Conservation (phyloP, 1,140 invertebrate genomes). For the Lordiphosa mommai region DNA sequence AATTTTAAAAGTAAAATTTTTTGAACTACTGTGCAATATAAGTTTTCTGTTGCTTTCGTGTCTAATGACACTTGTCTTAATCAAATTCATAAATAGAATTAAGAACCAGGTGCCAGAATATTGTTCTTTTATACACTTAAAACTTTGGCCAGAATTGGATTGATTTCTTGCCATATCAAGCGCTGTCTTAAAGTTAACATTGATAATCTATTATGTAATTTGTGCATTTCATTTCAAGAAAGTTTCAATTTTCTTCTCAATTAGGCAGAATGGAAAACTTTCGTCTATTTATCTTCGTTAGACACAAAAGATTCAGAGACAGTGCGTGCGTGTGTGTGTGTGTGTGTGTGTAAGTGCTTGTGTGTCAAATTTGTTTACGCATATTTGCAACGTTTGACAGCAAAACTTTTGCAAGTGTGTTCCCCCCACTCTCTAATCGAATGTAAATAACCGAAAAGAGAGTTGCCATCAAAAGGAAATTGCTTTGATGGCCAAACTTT, state of each 20-base stretch:
- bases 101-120: too few relatives aligned
- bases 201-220: conserved; percentile 41
- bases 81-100: too few relatives aligned
- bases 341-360: conserved; percentile 4
- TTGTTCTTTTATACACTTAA: too few relatives aligned
- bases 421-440: conserved; percentile 16
- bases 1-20: too few relatives aligned
- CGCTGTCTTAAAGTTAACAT: conserved; percentile 8
- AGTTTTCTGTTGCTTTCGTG: too few relatives aligned
- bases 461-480: conserved; percentile 29
- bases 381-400: conserved; percentile 34
- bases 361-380: conserved; percentile 39
- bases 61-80: too few relatives aligned
- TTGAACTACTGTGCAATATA: too few relatives aligned
- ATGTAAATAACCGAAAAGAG: conserved; percentile 11
- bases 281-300: conserved; percentile 66
- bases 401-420: conserved; percentile 25
- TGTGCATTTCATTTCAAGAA: conserved; percentile 61
- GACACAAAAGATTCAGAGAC: conserved; percentile 4
- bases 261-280: conserved; percentile 58
- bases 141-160: too few relatives aligned
- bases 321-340: conserved; percentile 1
- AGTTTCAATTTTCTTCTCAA: conserved; percentile 74
- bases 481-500: conserved; percentile 43
- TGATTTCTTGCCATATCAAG: background rate